A percentile compares a stretch with the other conserved stretches of the same genome.
Evolutionary conservation across 1,140 invertebrate species (phyloP).

Genomic region (Drosophila melanica): DNA sequence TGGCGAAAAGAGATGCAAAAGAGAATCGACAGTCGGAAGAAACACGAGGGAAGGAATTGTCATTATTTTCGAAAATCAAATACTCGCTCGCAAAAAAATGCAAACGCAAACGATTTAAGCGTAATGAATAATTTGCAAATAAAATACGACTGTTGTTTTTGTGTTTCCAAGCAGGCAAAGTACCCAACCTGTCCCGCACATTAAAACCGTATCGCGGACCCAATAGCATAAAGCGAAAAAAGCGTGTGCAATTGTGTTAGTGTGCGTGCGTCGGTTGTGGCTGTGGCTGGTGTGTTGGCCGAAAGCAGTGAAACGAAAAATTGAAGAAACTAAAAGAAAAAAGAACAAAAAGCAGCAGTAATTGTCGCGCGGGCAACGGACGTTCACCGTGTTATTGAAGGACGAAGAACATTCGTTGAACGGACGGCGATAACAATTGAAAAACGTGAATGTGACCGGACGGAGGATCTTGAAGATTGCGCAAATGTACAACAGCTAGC

Average conservation of each 20-base stretch:
- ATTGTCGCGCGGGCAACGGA: slow-evolving; percentile 59
- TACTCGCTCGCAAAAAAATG: slow-evolving; percentile 49
- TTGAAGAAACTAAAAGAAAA: slow-evolving; percentile 36
- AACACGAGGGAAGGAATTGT: slow-evolving; percentile 78
- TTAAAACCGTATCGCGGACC: slow-evolving; percentile 15
- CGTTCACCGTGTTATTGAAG: slow-evolving; percentile 47
- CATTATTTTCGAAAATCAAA: slow-evolving; percentile 61
- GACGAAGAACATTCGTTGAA: slow-evolving; percentile 51
- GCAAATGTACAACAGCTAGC: slow-evolving; percentile 57
- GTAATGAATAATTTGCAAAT: slow-evolving; percentile 33
- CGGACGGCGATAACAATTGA: slow-evolving; percentile 24
- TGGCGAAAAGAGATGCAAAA: slow-evolving; percentile 43
- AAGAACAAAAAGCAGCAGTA: slow-evolving; percentile 36
- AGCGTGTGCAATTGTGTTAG: slow-evolving; percentile 65
- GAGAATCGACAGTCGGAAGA: slow-evolving; percentile 67
- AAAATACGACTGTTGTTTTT: slow-evolving; percentile 17
- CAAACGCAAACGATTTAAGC: slow-evolving; percentile 16
- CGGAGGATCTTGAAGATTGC: slow-evolving; percentile 51
- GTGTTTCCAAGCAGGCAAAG: slow-evolving; percentile 29
- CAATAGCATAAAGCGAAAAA: slow-evolving; percentile 54
- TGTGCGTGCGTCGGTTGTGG: slow-evolving; percentile 66
- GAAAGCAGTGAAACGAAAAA: slow-evolving; percentile 64
- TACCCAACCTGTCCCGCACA: slow-evolving; percentile 22
- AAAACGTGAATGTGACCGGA: slow-evolving; percentile 26
- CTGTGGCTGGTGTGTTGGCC: slow-evolving; percentile 52